Conservation (phyloP, 2,113 vertebrate species). For the Dasyurus viverrinus region DNA sequence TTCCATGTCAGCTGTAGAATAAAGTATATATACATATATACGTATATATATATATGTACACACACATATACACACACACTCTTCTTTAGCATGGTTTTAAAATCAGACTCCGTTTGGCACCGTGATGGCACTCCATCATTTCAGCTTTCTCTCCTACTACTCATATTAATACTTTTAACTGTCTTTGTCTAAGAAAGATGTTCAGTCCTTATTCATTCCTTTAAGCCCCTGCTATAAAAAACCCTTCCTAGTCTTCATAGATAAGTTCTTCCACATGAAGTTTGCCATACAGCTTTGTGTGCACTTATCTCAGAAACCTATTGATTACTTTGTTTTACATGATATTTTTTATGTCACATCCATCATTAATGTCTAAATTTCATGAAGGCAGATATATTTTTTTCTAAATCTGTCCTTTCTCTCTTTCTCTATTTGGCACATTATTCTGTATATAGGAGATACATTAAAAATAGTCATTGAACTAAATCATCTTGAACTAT, state of each 20-base stretch:
- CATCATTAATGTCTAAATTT: background rate
- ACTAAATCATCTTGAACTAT: background rate
- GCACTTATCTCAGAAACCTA: background rate
- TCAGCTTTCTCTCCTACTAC: too few species aligned
- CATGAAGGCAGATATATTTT: background rate
- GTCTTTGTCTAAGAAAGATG: background rate
- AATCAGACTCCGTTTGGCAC: background rate
- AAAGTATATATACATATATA: too few species aligned
- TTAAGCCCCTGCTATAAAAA: background rate
- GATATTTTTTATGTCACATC: background rate
- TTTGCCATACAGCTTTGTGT: background rate
- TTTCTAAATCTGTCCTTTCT: background rate
- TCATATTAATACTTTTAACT: background rate
- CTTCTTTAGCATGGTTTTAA: too few species aligned
- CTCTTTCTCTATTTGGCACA: background rate
- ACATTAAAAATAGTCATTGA: background rate
- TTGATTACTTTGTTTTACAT: background rate
- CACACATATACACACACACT: too few species aligned
- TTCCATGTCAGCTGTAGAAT: too few species aligned
- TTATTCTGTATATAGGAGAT: background rate
- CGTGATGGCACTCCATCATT: background rate
- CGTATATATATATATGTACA: too few species aligned
- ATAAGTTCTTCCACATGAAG: background rate
- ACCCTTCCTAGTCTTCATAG: background rate
- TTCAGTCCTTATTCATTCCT: background rate